Evolutionary conservation across 2,888 invertebrate genomes (phyloP).

Genomic region (Piscicola geometra): DNA sequence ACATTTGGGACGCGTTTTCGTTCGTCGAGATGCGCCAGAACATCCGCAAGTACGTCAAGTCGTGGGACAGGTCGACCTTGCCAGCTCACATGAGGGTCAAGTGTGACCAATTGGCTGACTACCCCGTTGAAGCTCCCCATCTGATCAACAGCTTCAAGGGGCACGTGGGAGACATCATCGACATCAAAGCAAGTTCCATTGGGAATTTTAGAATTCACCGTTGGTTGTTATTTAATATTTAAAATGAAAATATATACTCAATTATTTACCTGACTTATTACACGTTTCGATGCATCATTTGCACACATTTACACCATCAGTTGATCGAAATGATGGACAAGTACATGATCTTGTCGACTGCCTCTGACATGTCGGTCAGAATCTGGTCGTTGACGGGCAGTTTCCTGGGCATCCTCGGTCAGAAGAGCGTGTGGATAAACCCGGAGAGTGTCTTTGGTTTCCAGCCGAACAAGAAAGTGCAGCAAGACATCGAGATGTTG

Average conservation of each 20-base stretch:
- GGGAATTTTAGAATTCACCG: too few species aligned
- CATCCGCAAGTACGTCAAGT: conserved; percentile 4
- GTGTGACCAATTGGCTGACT: conserved; percentile 28
- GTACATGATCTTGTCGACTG: conserved; percentile 55
- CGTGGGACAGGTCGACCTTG: background rate
- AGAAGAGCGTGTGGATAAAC: conserved; percentile 63
- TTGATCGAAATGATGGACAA: conserved; percentile 56
- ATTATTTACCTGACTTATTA: too few species aligned
- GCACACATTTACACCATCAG: too few species aligned
- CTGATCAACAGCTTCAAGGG: conserved; percentile 60
- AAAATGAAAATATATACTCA: too few species aligned
- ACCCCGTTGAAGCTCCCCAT: conserved; percentile 42
- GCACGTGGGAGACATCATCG: conserved; percentile 67
- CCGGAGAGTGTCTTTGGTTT: conserved; percentile 28
- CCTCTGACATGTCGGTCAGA: conserved; percentile 63
- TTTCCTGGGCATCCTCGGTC: conserved; percentile 70
- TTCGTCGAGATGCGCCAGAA: conserved; percentile 34
- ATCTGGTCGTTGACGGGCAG: conserved; percentile 50
- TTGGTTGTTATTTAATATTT: too few species aligned
- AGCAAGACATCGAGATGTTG: background rate
- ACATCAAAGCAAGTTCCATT: too few species aligned
- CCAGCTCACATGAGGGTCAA: conserved; percentile 32
- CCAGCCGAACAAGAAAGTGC: background rate
- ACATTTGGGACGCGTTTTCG: conserved; percentile 37
- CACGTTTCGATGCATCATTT: too few species aligned